Evolutionary conservation across 2,888 invertebrate species (phyloP).

Genomic region (Idaea biselata): DNA sequence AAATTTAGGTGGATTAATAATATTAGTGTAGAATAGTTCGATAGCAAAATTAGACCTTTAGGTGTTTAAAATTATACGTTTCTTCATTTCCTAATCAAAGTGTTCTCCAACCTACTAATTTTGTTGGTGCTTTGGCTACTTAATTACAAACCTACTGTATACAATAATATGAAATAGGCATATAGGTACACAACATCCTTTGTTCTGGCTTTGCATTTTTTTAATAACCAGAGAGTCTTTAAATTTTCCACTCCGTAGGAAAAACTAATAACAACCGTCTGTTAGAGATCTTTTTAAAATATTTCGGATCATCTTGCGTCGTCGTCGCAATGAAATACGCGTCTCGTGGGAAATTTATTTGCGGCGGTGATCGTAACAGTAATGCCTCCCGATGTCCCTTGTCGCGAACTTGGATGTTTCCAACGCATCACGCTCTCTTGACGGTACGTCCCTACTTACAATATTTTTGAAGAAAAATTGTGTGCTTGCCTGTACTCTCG

Average conservation of each 20-base stretch:
- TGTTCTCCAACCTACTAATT: too few species aligned
- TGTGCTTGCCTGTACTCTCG: not conserved
- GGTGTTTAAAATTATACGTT: not conserved
- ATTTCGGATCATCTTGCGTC: conserved; percentile 56
- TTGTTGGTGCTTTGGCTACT: too few species aligned
- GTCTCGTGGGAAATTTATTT: conserved; percentile 73
- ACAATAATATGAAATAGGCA: too few species aligned
- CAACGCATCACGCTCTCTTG: conserved; percentile 3
- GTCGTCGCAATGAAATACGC: conserved; percentile 58
- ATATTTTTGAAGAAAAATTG: not conserved
- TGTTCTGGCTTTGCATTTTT: not conserved
- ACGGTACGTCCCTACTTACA: not conserved
- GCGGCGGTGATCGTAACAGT: conserved; percentile 58
- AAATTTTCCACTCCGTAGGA: conserved; percentile 27
- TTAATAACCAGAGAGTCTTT: conserved; percentile 12
- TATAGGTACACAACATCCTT: not conserved
- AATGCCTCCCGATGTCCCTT: conserved; percentile 60
- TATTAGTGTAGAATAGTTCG: too few species aligned
- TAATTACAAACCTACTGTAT: too few species aligned
- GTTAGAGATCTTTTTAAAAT: conserved; percentile 47
- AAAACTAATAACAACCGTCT: conserved; percentile 43
- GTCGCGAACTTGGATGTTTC: conserved; percentile 22
- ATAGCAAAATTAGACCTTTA: not conserved
- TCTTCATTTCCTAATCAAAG: too few species aligned
- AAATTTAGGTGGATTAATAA: too few species aligned